phyloP scores from a whole-genome alignment of 2,797 vertebrate genomes.

The Thripadectes ignobilis region DNA sequence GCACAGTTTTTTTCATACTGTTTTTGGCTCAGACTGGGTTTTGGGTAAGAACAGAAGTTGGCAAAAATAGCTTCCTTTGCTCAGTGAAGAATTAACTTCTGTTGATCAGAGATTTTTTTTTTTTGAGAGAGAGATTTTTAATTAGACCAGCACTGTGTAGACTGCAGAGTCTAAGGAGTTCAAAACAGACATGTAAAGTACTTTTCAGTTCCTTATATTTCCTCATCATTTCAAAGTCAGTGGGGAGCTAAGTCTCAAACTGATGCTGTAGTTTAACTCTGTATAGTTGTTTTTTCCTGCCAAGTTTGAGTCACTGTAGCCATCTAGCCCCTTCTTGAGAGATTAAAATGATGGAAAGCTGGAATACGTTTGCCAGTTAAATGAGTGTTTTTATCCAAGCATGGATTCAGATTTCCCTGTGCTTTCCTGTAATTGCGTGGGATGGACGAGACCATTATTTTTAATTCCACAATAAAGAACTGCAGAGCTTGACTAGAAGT shows the following conservation, averaged over 20 bases:
- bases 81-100: conserved; percentile 42
- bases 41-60: conserved; percentile 42
- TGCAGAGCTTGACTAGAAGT: fast-evolving
- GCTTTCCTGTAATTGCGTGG: not conserved
- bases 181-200: conserved; percentile 21
- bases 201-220: conserved; percentile 40
- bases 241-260: not conserved
- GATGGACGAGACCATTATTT: not conserved
- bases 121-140: conserved; percentile 22
- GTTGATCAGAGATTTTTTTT: conserved; percentile 33
- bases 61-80: conserved; percentile 38
- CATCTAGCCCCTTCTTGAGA: not conserved
- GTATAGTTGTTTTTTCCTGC: not conserved
- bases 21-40: conserved; percentile 24
- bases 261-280: not conserved
- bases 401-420: not conserved
- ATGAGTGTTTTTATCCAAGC: not conserved
- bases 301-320: not conserved
- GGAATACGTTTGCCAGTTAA: not conserved
- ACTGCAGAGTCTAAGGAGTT: conserved; percentile 2
- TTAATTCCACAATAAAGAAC: not conserved
- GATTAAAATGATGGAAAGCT: conserved; percentile 4
- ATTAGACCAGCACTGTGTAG: conserved; percentile 22
- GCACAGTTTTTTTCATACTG: conserved; percentile 17
- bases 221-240: conserved; percentile 23